Percentiles rank a stretch among this genome's conserved stretches.
Evolutionary conservation across 2,797 vertebrate genomes (phyloP).

Genomic region (Melanotaenia maccullochi): DNA sequence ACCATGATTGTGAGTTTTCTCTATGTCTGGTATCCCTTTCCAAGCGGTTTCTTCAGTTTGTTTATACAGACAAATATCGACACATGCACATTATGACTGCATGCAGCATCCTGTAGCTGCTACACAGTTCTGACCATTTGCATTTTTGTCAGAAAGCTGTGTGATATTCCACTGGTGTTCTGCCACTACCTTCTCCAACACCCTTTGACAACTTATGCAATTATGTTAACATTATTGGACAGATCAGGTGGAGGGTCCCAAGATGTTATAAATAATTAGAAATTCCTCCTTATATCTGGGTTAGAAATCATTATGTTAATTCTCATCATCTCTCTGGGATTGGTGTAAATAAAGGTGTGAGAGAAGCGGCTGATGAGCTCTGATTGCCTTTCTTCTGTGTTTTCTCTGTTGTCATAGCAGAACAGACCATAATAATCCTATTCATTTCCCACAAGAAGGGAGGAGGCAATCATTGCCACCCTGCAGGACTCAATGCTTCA

Average conservation of each 20-base stretch:
- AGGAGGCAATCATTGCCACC: slow-evolving; percentile 65
- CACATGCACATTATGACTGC: slow-evolving; percentile 29
- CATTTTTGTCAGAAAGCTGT: slow-evolving; percentile 58
- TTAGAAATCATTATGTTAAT: slow-evolving; percentile 87
- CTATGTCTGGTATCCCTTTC: background rate
- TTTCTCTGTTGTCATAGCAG: slow-evolving; percentile 81
- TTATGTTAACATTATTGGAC: slow-evolving; percentile 89
- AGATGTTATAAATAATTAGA: slow-evolving; percentile 89
- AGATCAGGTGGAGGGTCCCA: slow-evolving; percentile 85
- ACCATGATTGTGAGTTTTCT: background rate
- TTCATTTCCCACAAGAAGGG: slow-evolving; percentile 73
- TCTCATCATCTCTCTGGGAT: slow-evolving; percentile 80
- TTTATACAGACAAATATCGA: slow-evolving; percentile 8
- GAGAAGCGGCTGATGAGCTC: slow-evolving; percentile 81
- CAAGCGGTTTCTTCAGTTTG: background rate
- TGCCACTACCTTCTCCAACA: slow-evolving; percentile 71
- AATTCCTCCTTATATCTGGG: slow-evolving; percentile 86
- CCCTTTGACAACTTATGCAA: slow-evolving; percentile 84
- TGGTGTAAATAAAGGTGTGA: slow-evolving; percentile 87
- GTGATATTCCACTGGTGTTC: slow-evolving; percentile 71
- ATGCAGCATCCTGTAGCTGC: slow-evolving; percentile 17
- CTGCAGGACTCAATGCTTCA: slow-evolving; percentile 54
- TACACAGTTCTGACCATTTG: slow-evolving; percentile 52
- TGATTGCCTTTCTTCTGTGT: slow-evolving; percentile 80
- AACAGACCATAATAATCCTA: slow-evolving; percentile 79